Conservation (phyloP, 2,797 vertebrate genomes). For the Fringilla coelebs region DNA sequence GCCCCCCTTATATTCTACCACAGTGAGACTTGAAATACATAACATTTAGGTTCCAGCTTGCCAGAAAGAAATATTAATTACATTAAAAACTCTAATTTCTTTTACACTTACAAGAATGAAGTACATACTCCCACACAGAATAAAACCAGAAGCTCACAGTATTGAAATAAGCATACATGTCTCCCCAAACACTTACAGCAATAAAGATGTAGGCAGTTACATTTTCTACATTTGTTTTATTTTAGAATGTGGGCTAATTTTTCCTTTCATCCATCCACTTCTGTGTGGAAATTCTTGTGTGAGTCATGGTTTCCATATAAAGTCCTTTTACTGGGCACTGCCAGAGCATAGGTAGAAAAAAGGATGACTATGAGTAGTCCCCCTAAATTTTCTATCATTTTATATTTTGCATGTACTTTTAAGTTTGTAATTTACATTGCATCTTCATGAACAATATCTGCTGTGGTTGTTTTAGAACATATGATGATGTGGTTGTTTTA, state of each 20-base stretch:
- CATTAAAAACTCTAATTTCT: background rate
- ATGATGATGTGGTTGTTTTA: background rate
- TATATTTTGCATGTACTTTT: background rate
- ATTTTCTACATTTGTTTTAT: background rate
- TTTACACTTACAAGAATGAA: background rate
- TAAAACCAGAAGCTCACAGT: background rate
- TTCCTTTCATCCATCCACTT: background rate
- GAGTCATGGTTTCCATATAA: background rate
- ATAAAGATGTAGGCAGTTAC: background rate
- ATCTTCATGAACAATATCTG: background rate
- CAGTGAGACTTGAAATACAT: background rate
- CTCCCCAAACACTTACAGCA: background rate
- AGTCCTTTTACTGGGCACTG: background rate
- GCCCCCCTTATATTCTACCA: background rate
- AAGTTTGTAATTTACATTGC: background rate
- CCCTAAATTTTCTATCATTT: background rate
- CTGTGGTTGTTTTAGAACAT: background rate
- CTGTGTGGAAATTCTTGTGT: background rate
- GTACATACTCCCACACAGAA: background rate
- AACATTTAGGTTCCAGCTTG: background rate
- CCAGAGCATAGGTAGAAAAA: background rate
- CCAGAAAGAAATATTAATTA: background rate
- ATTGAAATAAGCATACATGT: background rate
- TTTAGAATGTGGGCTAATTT: background rate
- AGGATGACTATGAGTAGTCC: background rate